These are phyloP conservation scores for Panurus biarmicus DNA, from an alignment of 2,113 vertebrate species.

Conservation along the genomic window DNA sequence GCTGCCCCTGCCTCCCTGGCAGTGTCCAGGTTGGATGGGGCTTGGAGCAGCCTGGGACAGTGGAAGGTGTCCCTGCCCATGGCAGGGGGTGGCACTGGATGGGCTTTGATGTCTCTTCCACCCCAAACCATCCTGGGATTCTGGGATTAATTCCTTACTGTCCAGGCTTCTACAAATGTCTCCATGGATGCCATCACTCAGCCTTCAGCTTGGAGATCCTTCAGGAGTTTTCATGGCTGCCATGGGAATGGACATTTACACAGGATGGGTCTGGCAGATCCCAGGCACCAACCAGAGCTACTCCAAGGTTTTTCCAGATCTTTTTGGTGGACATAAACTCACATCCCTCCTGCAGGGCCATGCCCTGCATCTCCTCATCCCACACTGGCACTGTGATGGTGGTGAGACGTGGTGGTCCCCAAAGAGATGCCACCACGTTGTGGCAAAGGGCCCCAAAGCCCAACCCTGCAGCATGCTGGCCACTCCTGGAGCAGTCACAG, in stretches of 20 bases:
- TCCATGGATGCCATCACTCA: background rate
- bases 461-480: background rate
- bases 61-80: background rate
- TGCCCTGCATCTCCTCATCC: background rate
- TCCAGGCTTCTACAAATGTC: background rate
- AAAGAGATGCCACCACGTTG: background rate
- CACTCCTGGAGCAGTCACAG: background rate
- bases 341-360: background rate
- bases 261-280: background rate
- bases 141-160: background rate
- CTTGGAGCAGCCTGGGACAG: background rate
- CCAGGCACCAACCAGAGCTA: background rate
- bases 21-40: rapidly evolving
- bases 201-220: background rate
- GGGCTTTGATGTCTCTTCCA: rapidly evolving
- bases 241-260: background rate
- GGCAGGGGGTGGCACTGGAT: rapidly evolving
- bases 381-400: rapidly evolving
- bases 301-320: background rate
- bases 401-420: background rate
- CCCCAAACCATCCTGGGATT: background rate
- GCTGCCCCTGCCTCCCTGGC: background rate
- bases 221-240: background rate
- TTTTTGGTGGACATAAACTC: background rate
- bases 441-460: background rate